Base-by-base conservation (phyloP, 2,113 vertebrate genomes). In the Formicarius rufipectus region DNA sequence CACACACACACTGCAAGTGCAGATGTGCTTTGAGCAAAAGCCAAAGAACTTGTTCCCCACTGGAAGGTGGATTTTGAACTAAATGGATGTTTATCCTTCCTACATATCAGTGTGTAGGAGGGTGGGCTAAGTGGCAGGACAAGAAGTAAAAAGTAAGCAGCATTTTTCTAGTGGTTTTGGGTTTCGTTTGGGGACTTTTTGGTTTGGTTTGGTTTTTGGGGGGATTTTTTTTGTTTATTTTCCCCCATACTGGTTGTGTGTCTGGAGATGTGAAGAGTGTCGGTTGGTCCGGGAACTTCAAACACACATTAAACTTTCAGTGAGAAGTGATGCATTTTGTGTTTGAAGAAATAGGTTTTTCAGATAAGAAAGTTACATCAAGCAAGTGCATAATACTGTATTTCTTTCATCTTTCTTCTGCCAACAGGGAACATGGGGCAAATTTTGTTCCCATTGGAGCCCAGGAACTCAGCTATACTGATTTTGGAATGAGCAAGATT, bases 1-100 rank as follows among this genome's bases (percentile, higher is more conserved):
- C 10, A 1, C 50, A 24, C 22, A 15, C 0, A 2, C 0, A 42
- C 10, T 42, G 33, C n/a, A 35, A 78, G 45, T 24, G 31, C 31
- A 45, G 24, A 16, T n/a, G n/a, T 82, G 14, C 44, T 90, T 58
- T 39, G 58, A 66, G 50, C 21, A 50, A 31, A 31, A 68, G 37
- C 42, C 60, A 30, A 16, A 59, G 23, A 77, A 33, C 40, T 67
- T 84, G 20, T 47, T 89, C 13, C 49, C 33, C 7, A 0, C 39
- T 55, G 2, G 27, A 20, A 10, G 66, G 42, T 42, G 55, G 21
- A 66, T 88, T 92, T 39, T 88, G 82, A 83, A 52, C 21, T 33
- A 30, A 85, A 79, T 17, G 4, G 44, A 37, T 69, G 30, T 39
- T 88, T 85, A 31, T 71, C n/a, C 40, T 86, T 73, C 40, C 14